Evolutionary conservation across 2,797 vertebrate genomes (phyloP).

Genomic region (Sebastes miniatus): DNA sequence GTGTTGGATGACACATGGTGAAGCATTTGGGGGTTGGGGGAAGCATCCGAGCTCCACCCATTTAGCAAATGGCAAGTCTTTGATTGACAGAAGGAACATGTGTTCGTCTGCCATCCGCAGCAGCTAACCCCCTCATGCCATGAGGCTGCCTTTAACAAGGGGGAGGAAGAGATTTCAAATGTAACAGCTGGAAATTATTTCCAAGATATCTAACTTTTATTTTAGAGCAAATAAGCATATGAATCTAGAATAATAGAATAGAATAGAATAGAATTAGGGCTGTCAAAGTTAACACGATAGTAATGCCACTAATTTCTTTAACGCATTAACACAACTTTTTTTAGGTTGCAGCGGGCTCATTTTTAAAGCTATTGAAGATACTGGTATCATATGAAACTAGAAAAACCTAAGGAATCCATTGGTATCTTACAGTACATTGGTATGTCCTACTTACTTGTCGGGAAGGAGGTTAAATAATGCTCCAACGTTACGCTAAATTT

Average conservation of each 20-base stretch:
- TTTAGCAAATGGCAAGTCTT: constrained; percentile 36
- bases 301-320: too few species aligned
- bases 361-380: too few species aligned
- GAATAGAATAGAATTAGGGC: too few species aligned
- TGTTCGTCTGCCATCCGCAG: constrained; percentile 41
- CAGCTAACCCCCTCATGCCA: constrained; percentile 25
- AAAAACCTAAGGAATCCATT: too few species aligned
- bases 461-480: too few species aligned
- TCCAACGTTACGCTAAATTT: too few species aligned
- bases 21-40: constrained; percentile 34
- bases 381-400: too few species aligned
- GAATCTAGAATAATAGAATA: neutral
- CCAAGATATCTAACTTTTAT: neutral
- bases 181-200: neutral
- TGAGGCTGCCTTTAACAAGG: neutral
- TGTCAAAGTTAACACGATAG: too few species aligned
- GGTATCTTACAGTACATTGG: too few species aligned
- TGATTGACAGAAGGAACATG: constrained; percentile 76
- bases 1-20: constrained; percentile 42
- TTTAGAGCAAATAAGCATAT: neutral
- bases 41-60: constrained; percentile 50
- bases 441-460: too few species aligned
- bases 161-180: neutral
- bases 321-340: too few species aligned
- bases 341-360: too few species aligned